Base-by-base conservation (phyloP, 2,888 invertebrate species). In the Troides aeacus region DNA sequence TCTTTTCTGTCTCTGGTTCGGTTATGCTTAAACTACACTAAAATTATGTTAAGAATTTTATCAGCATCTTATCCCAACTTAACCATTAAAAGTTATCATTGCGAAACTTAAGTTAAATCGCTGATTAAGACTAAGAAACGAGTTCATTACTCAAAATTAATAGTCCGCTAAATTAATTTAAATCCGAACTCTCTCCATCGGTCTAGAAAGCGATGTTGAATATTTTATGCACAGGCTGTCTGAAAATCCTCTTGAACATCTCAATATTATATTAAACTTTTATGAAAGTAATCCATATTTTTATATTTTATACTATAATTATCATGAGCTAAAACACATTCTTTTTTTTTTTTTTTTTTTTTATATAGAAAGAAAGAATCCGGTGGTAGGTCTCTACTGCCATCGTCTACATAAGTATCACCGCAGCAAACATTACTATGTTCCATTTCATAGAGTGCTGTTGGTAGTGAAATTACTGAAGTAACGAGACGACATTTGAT, bases 111-210 rank as follows among this genome's bases (percentile, higher is more conserved):
- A 75, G 74, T 73, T 71, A 77, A 78, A 81, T 79, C 76, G 75
- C 73, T 77, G 77, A 76, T 76, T 81, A 75, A 76, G 77, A 77
- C 76, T 76, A 78, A 81, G 79, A 82, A 77, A 79, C 75, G 80
- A 85, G 85, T 87, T 87, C 87, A 86, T 88, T 87, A 89, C 85
- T 88, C 86, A 87, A 88, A 89, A 88, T 90, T 90, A 91, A 90
- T 90, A 90, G 90, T 88, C 88, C 88, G 83, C 83, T 82, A 88
- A 90, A 92, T 91, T 88, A 87, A 91, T 88, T 88, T 86, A 81
- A 86, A 88, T 86, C 81, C 77, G 78, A 88, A 89, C 83, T 89
- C 88, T 84, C 79, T 80, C 85, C 86, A 86, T 84, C 76, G 81
- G 79, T 80, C 81, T 79, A 74, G 73, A 76, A 80, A 80, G 78